phyloP scores from a whole-genome alignment of 2,113 vertebrate species.

The Phrynosoma platyrhinos region DNA sequence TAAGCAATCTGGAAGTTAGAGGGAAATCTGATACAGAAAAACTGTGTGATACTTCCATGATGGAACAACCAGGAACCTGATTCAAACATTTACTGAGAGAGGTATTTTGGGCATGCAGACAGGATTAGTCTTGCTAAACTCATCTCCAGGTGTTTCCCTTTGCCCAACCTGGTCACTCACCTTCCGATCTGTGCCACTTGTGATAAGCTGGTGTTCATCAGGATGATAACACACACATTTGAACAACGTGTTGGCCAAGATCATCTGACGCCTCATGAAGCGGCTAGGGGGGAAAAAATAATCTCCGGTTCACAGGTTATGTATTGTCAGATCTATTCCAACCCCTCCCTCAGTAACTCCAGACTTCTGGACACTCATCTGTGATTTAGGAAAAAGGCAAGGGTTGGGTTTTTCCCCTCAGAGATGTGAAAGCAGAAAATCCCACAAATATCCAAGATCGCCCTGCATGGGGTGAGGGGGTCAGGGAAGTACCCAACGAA shows the following conservation, averaged over 20 bases:
- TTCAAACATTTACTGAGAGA: neutral
- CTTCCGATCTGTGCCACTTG: constrained; percentile 89
- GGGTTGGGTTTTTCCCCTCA: neutral
- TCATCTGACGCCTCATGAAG: constrained; percentile 85
- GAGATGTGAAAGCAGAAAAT: neutral
- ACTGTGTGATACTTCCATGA: neutral
- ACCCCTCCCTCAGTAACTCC: neutral
- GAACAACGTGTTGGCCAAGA: constrained; percentile 86
- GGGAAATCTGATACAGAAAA: constrained; percentile 27
- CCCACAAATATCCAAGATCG: neutral
- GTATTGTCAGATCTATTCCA: neutral
- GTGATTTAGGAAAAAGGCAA: neutral
- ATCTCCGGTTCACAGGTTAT: constrained; percentile 1
- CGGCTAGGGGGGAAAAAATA: constrained; percentile 71
- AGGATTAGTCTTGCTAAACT: neutral
- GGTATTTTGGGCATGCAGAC: neutral
- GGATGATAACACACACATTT: constrained; percentile 89
- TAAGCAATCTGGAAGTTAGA: constrained; percentile 81
- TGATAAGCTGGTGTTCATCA: constrained; percentile 89
- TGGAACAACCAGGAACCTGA: neutral
- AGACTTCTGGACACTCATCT: neutral
- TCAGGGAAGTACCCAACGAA: neutral
- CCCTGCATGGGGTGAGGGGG: neutral
- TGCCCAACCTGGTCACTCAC: constrained; percentile 65
- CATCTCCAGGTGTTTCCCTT: neutral